Percentiles rank a stretch among this genome's conserved stretches.
phyloP scores from a whole-genome alignment of 2,797 vertebrate genomes.

The Rachycentron canadum region DNA sequence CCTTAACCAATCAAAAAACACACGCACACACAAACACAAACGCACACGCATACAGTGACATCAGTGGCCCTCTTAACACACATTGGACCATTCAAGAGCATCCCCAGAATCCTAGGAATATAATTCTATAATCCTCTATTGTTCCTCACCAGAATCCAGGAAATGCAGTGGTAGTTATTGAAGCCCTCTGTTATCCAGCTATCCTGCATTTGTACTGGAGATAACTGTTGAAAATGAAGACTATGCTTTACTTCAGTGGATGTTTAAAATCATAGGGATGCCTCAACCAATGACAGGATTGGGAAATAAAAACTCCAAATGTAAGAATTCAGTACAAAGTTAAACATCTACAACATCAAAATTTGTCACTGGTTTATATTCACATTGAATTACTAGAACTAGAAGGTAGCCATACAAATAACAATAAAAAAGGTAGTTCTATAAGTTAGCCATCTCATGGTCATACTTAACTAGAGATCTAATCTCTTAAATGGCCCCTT shows the following conservation, averaged over 20 bases:
- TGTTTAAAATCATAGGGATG: conserved; percentile 40
- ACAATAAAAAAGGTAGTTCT: conserved; percentile 44
- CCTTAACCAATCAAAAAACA: conserved; percentile 59
- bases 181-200: conserved; percentile 51
- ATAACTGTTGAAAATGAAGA: conserved; percentile 15
- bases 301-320: conserved; percentile 29
- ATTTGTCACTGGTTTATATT: conserved; percentile 64
- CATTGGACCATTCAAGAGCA: conserved; percentile 44
- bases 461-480: conserved; percentile 54
- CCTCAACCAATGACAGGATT: conserved; percentile 51
- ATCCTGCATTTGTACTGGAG: conserved; percentile 47
- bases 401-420: conserved; percentile 50
- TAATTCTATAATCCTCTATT: conserved; percentile 10
- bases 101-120: conserved; percentile 33
- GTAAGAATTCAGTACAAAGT: conserved; percentile 58
- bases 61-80: conserved; percentile 53
- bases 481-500: conserved; percentile 56
- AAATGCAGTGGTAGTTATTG: conserved; percentile 55
- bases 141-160: conserved; percentile 36
- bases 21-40: conserved; percentile 36
- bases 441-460: conserved; percentile 61
- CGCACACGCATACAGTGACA: conserved; percentile 62
- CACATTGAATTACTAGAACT: conserved; percentile 61
- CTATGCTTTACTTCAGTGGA: conserved; percentile 23
- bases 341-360: conserved; percentile 61